Evolutionary conservation across 2,113 vertebrate species (phyloP).

Genomic region (Bungarus multicinctus): DNA sequence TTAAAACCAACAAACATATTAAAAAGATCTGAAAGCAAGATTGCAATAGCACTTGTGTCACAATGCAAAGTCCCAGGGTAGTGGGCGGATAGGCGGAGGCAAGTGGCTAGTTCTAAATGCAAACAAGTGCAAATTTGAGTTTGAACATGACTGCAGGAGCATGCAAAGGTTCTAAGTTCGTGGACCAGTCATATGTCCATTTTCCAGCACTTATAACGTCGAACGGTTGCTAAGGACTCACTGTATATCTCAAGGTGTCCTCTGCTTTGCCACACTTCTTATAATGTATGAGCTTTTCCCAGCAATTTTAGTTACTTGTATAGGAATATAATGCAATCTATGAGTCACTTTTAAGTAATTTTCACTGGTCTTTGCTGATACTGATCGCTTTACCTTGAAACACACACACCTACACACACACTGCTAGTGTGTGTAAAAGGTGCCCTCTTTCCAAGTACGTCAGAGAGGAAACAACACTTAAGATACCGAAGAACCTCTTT

Average conservation of each 20-base stretch:
- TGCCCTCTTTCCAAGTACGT: background rate
- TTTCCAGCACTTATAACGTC: background rate
- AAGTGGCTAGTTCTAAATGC: background rate
- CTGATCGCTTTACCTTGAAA: background rate
- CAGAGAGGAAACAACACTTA: background rate
- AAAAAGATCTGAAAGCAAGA: background rate
- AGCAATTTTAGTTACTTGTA: too few relatives aligned
- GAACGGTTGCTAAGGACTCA: background rate
- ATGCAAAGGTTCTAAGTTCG: background rate
- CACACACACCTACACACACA: background rate
- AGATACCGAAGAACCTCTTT: background rate
- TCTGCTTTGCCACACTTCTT: too few relatives aligned
- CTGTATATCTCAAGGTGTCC: background rate
- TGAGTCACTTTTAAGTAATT: background rate
- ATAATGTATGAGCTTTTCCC: too few relatives aligned
- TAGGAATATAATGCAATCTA: background rate
- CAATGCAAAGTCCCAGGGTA: background rate
- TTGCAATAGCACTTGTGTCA: background rate
- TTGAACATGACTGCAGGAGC: background rate
- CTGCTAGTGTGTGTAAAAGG: background rate
- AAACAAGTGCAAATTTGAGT: background rate
- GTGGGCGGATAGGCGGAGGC: background rate
- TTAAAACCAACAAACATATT: background rate
- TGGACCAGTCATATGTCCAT: background rate
- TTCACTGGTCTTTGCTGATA: background rate